Percentiles rank a stretch among this genome's conserved stretches.
Conservation (phyloP, 1,140 invertebrate species). For the Leptinotarsa lineolata region DNA sequence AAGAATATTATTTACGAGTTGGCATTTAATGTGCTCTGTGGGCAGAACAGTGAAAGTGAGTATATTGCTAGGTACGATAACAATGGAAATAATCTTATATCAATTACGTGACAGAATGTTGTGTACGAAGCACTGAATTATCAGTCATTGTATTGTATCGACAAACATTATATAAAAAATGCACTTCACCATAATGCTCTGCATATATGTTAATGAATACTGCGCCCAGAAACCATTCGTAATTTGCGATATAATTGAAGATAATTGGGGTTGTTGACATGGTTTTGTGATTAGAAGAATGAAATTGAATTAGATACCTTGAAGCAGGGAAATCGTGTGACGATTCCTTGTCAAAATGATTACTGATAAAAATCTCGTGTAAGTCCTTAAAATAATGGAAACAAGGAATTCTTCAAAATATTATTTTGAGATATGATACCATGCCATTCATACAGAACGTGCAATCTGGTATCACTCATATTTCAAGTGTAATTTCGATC, state of each 20-base stretch:
- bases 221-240: conserved; percentile 6
- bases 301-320: neutral
- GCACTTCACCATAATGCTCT: conserved; percentile 7
- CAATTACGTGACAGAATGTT: conserved; percentile 6
- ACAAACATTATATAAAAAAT: conserved; percentile 11
- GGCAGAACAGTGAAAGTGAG: conserved; percentile 5
- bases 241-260: conserved; percentile 9
- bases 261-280: conserved; percentile 21
- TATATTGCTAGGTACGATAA: conserved; percentile 6
- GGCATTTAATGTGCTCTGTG: conserved; percentile 5
- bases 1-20: neutral
- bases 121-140: conserved; percentile 6
- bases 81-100: conserved; percentile 5
- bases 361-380: no score
- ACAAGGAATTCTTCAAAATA: no score
- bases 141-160: conserved; percentile 15
- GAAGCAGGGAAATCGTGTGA: no score
- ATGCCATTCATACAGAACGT: no score
- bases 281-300: neutral
- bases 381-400: no score
- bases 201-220: conserved; percentile 19
- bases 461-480: no score
- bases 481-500: no score
- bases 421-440: no score
- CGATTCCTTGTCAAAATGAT: no score